These are phyloP conservation scores for Parnassius mnemosyne DNA, from an alignment of 2,888 invertebrate genomes.

Conservation along the genomic window DNA sequence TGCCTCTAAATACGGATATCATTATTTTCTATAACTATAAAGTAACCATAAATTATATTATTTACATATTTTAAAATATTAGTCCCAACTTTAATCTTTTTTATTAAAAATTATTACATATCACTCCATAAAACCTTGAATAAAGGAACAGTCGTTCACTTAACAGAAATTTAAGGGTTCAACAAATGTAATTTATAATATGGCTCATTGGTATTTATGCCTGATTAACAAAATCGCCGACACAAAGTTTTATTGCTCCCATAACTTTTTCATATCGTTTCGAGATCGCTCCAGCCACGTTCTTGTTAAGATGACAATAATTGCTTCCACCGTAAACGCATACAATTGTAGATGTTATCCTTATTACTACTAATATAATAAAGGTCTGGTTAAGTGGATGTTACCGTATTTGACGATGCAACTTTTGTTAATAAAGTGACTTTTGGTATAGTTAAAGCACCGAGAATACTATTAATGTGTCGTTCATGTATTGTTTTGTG, in stretches of 20 bases:
- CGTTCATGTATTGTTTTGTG: too few relatives aligned
- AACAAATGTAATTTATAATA: slow-evolving; percentile 24
- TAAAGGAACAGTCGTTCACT: slow-evolving; percentile 10
- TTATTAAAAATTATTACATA: slow-evolving; percentile 16
- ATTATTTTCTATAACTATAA: too few relatives aligned
- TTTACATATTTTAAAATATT: background rate
- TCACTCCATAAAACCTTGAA: slow-evolving; percentile 5
- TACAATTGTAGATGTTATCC: slow-evolving; percentile 22
- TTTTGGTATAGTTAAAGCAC: background rate
- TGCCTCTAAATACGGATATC: too few relatives aligned
- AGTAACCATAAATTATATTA: too few relatives aligned
- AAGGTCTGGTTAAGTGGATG: slow-evolving; percentile 18
- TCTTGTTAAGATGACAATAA: slow-evolving; percentile 47
- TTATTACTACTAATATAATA: slow-evolving; percentile 19
- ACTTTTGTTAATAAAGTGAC: background rate
- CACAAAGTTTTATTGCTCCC: slow-evolving; percentile 49
- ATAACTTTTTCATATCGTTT: slow-evolving; percentile 48
- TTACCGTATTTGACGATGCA: background rate
- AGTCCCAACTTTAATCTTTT: background rate
- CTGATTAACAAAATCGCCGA: slow-evolving; percentile 53
- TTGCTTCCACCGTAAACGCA: slow-evolving; percentile 19
- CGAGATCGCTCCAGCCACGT: slow-evolving; percentile 43
- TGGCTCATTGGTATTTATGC: slow-evolving; percentile 51
- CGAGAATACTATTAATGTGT: too few relatives aligned
- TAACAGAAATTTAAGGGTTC: slow-evolving; percentile 18